Evolutionary conservation across 1,140 invertebrate genomes (phyloP).

Genomic region (Centruroides vittatus): DNA sequence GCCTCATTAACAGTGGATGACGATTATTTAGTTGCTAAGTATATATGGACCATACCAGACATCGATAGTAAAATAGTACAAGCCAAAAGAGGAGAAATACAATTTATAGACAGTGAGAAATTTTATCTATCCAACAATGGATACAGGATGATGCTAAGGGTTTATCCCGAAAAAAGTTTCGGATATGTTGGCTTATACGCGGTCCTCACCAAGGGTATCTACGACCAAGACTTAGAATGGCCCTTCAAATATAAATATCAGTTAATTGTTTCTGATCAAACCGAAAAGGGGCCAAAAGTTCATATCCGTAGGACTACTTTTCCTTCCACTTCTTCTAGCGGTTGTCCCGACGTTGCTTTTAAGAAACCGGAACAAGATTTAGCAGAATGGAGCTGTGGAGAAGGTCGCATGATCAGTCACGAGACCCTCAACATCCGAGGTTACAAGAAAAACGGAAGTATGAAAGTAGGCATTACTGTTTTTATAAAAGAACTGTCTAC

Average conservation of each 20-base stretch:
- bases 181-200: constrained; percentile 7
- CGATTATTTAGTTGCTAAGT: not conserved
- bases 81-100: not conserved
- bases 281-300: not conserved
- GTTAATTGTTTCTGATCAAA: not conserved
- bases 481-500: constrained; percentile 4
- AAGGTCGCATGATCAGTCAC: constrained; percentile 9
- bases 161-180: constrained; percentile 3
- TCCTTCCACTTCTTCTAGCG: not conserved
- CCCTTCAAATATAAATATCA: constrained; percentile 3
- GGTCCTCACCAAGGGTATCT: constrained; percentile 1
- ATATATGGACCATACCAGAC: constrained; percentile 6
- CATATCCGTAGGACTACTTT: not conserved
- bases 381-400: constrained; percentile 14
- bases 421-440: not conserved
- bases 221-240: constrained; percentile 6
- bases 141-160: constrained; percentile 11
- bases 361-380: constrained; percentile 6
- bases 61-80: not conserved
- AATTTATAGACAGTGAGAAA: constrained; percentile 11
- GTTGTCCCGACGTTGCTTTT: constrained; percentile 10
- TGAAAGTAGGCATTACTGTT: constrained; percentile 2
- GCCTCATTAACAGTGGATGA: constrained; percentile 1
- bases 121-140: constrained; percentile 11
- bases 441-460: not conserved